Evolutionary conservation across 2,113 vertebrate species (phyloP).

Genomic region (Brachyhypopomus gauderio): DNA sequence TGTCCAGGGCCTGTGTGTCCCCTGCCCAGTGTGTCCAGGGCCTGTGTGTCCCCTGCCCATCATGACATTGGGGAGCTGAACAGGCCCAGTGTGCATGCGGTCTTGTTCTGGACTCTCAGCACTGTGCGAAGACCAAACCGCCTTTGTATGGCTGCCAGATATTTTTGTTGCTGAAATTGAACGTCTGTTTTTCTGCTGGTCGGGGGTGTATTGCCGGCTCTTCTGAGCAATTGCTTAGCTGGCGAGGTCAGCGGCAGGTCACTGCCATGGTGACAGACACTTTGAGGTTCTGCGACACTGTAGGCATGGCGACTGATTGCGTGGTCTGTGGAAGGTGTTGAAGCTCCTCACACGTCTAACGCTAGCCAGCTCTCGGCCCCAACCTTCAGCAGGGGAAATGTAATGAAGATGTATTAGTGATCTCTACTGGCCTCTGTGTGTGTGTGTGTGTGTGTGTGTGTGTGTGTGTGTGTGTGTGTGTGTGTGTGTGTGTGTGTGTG

Average conservation of each 20-base stretch:
- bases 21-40: too few species aligned
- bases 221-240: background rate
- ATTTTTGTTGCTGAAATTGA: background rate
- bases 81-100: background rate
- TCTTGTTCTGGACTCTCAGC: background rate
- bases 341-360: conserved; percentile 35
- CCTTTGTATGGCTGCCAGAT: background rate
- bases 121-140: background rate
- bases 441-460: background rate
- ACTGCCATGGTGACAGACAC: background rate
- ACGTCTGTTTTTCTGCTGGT: background rate
- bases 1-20: too few species aligned
- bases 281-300: background rate
- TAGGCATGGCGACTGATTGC: background rate
- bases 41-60: background rate
- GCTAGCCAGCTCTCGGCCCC: background rate
- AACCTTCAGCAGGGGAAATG: conserved; percentile 20
- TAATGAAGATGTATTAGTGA: conserved; percentile 33
- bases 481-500: background rate
- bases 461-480: background rate
- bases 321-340: conserved; percentile 1
- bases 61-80: conserved; percentile 37
- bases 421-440: conserved; percentile 14
- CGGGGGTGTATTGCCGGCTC: background rate
- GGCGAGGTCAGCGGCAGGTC: conserved; percentile 20